A percentile compares a stretch with the other conserved stretches of the same genome.
These are phyloP conservation scores for Limonius californicus DNA, from an alignment of 1,140 invertebrate genomes.

Conservation along the genomic window DNA sequence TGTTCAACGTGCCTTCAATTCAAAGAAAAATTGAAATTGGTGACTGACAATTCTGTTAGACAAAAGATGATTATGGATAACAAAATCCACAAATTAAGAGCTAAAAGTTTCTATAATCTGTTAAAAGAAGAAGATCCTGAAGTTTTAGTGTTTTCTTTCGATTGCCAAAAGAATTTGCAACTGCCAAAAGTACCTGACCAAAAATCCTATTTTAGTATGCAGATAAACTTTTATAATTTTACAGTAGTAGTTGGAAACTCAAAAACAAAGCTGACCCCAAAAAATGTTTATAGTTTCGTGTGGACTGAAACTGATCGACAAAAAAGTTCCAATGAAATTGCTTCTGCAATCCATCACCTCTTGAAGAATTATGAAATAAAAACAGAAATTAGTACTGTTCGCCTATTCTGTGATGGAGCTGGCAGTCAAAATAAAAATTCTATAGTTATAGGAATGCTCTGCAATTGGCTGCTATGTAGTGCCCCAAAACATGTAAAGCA, in stretches of 20 bases:
- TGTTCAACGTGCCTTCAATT: constrained; percentile 31
- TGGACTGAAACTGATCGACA: constrained; percentile 39
- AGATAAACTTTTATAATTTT: constrained; percentile 45
- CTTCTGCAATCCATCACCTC: constrained; percentile 35
- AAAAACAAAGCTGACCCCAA: constrained; percentile 29
- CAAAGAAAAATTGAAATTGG: constrained; percentile 24
- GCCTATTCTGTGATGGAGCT: no score
- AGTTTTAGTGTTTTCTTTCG: constrained; percentile 34
- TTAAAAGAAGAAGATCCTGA: constrained; percentile 30
- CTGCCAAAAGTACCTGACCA: constrained; percentile 43
- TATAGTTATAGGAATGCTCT: no score
- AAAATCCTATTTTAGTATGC: constrained; percentile 40
- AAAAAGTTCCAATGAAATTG: constrained; percentile 42
- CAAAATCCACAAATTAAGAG: constrained; percentile 34
- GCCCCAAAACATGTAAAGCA: no score
- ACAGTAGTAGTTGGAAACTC: constrained; percentile 39
- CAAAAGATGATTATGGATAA: constrained; percentile 26
- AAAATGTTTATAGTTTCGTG: constrained; percentile 35
- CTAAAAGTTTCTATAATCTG: constrained; percentile 37
- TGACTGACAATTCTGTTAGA: constrained; percentile 21
- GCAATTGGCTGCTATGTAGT: no score
- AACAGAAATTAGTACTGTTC: no score
- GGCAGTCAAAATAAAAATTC: no score
- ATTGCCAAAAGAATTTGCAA: constrained; percentile 47
- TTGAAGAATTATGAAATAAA: constrained; percentile 25